A percentile compares a stretch with the other conserved stretches of the same genome.
Evolutionary conservation across 2,888 invertebrate genomes (phyloP).

Genomic region (Synergus japonicus): DNA sequence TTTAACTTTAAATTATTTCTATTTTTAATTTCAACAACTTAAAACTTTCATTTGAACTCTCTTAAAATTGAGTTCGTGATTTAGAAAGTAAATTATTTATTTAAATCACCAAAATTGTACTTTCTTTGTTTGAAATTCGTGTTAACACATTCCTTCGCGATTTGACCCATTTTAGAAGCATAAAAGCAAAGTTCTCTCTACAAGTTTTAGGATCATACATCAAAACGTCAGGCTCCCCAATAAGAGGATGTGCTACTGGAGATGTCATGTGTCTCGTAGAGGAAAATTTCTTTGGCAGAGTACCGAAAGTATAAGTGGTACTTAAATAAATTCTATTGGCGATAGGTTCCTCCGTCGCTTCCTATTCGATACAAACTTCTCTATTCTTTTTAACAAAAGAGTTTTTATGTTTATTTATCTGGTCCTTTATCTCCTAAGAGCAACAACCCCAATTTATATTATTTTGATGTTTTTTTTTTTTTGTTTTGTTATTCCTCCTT

Average conservation of each 20-base stretch:
- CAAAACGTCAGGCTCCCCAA: background rate
- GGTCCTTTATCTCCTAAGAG: no score
- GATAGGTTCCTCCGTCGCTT: slow-evolving; percentile 34
- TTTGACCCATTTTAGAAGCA: background rate
- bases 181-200: background rate
- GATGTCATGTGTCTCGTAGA: background rate
- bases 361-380: background rate
- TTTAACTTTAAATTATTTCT: no score
- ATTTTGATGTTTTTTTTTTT: no score
- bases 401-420: no score
- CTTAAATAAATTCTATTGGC: slow-evolving; percentile 42
- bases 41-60: no score
- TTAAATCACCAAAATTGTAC: background rate
- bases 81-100: no score
- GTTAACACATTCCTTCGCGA: background rate
- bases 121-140: background rate
- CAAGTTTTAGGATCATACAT: background rate
- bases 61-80: no score
- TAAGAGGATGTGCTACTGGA: background rate
- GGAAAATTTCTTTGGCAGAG: background rate
- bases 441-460: no score
- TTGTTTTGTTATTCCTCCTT: no score
- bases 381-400: no score
- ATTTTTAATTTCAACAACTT: no score
- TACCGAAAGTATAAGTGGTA: slow-evolving; percentile 33